These are phyloP conservation scores for Limenitis camilla DNA, from an alignment of 2,888 invertebrate genomes.

Conservation along the genomic window DNA sequence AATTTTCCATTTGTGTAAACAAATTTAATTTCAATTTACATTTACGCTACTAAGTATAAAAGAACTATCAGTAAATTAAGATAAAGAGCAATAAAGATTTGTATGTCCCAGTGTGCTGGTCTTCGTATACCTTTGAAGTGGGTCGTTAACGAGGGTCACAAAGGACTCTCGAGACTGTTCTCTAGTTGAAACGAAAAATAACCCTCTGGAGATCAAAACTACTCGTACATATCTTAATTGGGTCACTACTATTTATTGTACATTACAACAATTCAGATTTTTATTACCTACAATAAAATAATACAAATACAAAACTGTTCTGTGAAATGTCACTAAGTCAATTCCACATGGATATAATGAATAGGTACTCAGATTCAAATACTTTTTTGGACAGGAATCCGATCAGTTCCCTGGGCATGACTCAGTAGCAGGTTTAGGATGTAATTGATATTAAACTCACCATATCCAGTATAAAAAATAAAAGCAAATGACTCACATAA, in stretches of 20 bases:
- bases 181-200: slow-evolving; percentile 29
- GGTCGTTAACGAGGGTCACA: slow-evolving; percentile 45
- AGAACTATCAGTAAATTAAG: slow-evolving; percentile 10
- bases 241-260: neutral
- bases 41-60: neutral
- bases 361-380: too few relatives aligned
- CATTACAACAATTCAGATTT: neutral
- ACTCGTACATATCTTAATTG: slow-evolving; percentile 3
- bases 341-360: too few relatives aligned
- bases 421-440: too few relatives aligned
- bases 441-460: too few relatives aligned
- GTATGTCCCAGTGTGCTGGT: slow-evolving; percentile 37
- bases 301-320: neutral
- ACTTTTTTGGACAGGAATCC: too few relatives aligned
- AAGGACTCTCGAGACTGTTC: slow-evolving; percentile 29
- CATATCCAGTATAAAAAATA: too few relatives aligned
- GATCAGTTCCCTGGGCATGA: too few relatives aligned
- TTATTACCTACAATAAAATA: neutral
- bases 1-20: too few relatives aligned
- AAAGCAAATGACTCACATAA: too few relatives aligned
- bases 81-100: slow-evolving; percentile 33
- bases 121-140: slow-evolving; percentile 8
- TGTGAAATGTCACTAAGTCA: too few relatives aligned
- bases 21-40: too few relatives aligned
- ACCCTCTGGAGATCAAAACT: slow-evolving; percentile 9